phyloP scores from a whole-genome alignment of 2,113 vertebrate species.

The Labeo catla region DNA sequence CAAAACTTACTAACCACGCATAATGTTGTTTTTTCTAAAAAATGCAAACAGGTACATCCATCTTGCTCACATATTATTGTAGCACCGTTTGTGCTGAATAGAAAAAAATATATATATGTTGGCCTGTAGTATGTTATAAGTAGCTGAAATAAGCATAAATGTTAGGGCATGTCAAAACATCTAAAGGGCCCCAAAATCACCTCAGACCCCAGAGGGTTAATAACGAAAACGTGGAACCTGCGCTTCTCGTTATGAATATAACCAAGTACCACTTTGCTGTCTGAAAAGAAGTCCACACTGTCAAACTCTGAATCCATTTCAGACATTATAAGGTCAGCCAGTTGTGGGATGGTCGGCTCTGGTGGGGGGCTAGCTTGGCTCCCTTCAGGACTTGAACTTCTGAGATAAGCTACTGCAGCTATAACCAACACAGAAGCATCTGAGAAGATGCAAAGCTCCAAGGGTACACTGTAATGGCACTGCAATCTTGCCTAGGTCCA shows the following conservation, averaged over 20 bases:
- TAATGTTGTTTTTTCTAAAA: too few relatives aligned
- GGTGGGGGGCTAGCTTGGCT: not conserved
- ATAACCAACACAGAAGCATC: constrained; percentile 23
- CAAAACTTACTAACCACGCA: too few relatives aligned
- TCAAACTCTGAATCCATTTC: not conserved
- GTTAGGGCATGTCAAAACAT: too few relatives aligned
- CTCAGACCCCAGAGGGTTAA: too few relatives aligned
- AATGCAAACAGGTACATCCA: too few relatives aligned
- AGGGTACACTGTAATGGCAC: not conserved
- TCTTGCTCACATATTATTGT: too few relatives aligned
- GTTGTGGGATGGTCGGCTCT: not conserved
- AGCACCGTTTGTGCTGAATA: too few relatives aligned
- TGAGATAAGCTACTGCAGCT: constrained; percentile 11
- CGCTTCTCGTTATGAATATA: constrained; percentile 8
- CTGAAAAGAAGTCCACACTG: constrained; percentile 7
- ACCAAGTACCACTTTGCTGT: constrained; percentile 7
- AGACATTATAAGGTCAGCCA: not conserved
- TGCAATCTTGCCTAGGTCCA: not conserved
- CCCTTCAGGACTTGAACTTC: not conserved
- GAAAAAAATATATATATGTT: too few relatives aligned
- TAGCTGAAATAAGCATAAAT: too few relatives aligned
- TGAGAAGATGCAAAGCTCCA: constrained; percentile 29
- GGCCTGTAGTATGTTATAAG: too few relatives aligned
- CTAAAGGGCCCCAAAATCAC: too few relatives aligned
- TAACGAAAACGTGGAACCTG: constrained; percentile 32